Base-by-base conservation (phyloP, 2,888 invertebrate genomes). In the Drosophila formosana region DNA sequence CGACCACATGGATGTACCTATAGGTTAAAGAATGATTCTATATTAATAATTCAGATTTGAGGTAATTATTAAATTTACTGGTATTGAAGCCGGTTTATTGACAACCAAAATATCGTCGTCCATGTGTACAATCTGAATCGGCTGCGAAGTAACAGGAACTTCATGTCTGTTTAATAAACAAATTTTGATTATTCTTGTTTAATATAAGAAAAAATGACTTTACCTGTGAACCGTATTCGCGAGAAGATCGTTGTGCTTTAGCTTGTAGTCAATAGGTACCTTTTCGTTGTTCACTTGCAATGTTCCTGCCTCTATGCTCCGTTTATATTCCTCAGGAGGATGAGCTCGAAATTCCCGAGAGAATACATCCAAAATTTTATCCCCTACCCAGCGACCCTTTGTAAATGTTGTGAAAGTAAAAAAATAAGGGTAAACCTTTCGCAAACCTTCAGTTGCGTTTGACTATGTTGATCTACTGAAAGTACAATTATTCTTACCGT, bases 41-140 rank as follows among this genome's bases (percentile, higher is more conserved):
- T 45, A 45, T 9, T 30, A 41, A 30, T 23, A 4, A 4, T 3
- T 34, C 2, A 23, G 1, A 28, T 6, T 3, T 13, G 0, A 7
- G 4, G 9, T 9, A 3, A 7, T 7, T 25, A 7, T 30, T 13
- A 1, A 1, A 30, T 96, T 97, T 96, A 98, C 98, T 93, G 99
- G 99, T 94, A 99, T 98, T 94, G 98, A 99, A 93, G 98, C 97
- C 93, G 99, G 99, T 95, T 99, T 99, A 95, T 99, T 98, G 93
- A 99, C 97, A 94, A 99, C 99, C 94, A 99, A 96, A 94, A 99
- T 95, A 94, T 99, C 98, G 94, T 98, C 97, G 94, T 97, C 98
- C 95, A 98, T 97, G 94, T 97, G 96, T 92, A 99, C 96, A 94
- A 99, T 96, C 94, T 96, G 96, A 94, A 99, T 97, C 93, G 96